A percentile compares a stretch with the other conserved stretches of the same genome.
Conservation (phyloP, 1,140 invertebrate species). For the Pseudomyrmex cubaensis region DNA sequence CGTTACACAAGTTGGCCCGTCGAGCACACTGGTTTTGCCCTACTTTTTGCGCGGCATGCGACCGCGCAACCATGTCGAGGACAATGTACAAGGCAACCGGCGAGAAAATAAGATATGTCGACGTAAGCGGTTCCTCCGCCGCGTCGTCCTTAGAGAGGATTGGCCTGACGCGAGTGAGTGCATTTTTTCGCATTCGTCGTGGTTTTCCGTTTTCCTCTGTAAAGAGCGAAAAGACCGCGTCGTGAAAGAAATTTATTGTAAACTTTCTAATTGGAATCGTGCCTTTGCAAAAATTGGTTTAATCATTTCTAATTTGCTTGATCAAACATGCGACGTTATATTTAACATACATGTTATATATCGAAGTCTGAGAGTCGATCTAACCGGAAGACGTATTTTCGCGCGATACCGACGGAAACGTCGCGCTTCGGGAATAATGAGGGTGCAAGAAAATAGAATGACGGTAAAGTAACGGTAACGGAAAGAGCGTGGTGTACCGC, state of each 20-base stretch:
- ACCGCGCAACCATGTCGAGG: constrained; percentile 32
- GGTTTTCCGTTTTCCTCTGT: not conserved
- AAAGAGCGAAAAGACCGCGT: too few relatives aligned
- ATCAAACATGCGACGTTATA: constrained; percentile 27
- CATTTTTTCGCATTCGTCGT: not conserved
- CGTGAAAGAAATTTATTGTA: not conserved
- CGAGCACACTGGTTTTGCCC: constrained; percentile 32
- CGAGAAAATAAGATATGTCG: constrained; percentile 41
- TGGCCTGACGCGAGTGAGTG: not conserved
- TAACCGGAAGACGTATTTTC: not conserved
- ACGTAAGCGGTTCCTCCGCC: not conserved
- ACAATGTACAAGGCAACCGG: constrained; percentile 44
- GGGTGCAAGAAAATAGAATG: constrained; percentile 29
- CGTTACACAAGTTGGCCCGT: constrained; percentile 54
- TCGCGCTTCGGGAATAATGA: constrained; percentile 15
- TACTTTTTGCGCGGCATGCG: constrained; percentile 56
- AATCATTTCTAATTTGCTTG: not conserved
- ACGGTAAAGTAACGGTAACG: not conserved
- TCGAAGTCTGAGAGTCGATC: not conserved
- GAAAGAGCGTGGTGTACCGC: constrained; percentile 15
- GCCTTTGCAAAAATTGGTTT: not conserved
- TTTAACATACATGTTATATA: not conserved
- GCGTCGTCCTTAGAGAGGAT: not conserved
- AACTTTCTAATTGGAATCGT: not conserved
- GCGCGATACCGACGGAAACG: not conserved